Conservation (phyloP, 2,888 invertebrate genomes). For the Sinohyriopsis cumingii region DNA sequence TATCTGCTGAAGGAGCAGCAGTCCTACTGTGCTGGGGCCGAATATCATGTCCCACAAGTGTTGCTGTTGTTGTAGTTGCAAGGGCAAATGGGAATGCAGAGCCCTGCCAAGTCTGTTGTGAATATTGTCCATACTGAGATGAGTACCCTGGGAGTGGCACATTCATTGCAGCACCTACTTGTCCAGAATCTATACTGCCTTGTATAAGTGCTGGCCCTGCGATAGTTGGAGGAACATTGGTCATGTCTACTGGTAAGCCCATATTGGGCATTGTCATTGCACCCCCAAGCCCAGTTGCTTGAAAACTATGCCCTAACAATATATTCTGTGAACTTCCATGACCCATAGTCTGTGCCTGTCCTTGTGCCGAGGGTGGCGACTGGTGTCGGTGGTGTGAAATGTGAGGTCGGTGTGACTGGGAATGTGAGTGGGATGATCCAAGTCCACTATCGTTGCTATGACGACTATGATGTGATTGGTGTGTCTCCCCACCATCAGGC, state of each 20-base stretch:
- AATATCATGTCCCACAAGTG: conserved; percentile 37
- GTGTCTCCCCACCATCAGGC: conserved; percentile 30
- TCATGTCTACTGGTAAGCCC: conserved; percentile 40
- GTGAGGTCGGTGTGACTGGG: conserved; percentile 52
- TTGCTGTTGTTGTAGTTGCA: conserved; percentile 40
- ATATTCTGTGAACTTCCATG: conserved; percentile 37
- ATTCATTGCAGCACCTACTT: conserved; percentile 69
- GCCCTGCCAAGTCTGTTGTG: conserved; percentile 56
- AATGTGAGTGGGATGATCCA: conserved; percentile 26
- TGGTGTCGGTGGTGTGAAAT: conserved; percentile 47
- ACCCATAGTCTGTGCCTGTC: conserved; percentile 18
- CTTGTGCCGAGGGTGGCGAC: conserved; percentile 41
- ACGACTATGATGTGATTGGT: conserved; percentile 27
- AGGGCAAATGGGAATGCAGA: conserved; percentile 50
- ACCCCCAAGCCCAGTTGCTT: conserved; percentile 21
- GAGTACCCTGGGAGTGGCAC: conserved; percentile 69
- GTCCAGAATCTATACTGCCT: conserved; percentile 69
- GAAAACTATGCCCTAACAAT: conserved; percentile 36
- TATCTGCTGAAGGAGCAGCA: conserved; percentile 45
- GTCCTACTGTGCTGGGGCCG: conserved; percentile 31
- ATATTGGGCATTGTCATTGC: conserved; percentile 36
- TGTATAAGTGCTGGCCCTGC: conserved; percentile 40
- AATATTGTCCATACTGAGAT: conserved; percentile 49
- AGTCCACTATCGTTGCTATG: conserved; percentile 31
- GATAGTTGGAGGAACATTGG: conserved; percentile 14